phyloP scores from a whole-genome alignment of 2,888 invertebrate genomes.

The Meghimatium bilineatum region DNA sequence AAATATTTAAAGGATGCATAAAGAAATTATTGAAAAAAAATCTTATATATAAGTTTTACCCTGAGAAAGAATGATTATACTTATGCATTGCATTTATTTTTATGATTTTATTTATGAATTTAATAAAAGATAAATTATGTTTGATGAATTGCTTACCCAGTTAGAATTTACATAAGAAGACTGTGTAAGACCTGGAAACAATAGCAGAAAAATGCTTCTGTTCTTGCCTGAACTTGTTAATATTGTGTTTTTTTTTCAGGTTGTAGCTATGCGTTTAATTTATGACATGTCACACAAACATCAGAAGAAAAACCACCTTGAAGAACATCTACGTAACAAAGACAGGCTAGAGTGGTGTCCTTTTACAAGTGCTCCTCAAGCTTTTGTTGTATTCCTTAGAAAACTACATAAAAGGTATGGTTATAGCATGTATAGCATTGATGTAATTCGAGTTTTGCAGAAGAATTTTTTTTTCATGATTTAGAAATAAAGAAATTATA shows the following conservation, averaged over 20 bases:
- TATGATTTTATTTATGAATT: too few species aligned
- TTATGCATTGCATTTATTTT: too few species aligned
- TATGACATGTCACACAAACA: slow-evolving; percentile 4
- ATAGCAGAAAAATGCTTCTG: not conserved
- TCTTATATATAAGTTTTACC: too few species aligned
- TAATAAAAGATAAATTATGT: too few species aligned
- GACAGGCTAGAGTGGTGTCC: slow-evolving; percentile 43
- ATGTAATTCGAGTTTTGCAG: not conserved
- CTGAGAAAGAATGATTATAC: too few species aligned
- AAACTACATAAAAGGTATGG: slow-evolving; percentile 40
- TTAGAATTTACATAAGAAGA: too few species aligned
- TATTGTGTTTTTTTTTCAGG: slow-evolving; percentile 3
- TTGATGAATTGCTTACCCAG: too few species aligned
- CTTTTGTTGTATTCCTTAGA: slow-evolving; percentile 38
- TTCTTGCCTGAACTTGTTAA: not conserved
- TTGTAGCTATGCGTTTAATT: slow-evolving; percentile 20
- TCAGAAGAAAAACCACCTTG: slow-evolving; percentile 12
- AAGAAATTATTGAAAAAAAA: too few species aligned
- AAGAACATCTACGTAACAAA: slow-evolving; percentile 48
- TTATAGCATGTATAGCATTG: not conserved
- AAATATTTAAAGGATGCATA: too few species aligned
- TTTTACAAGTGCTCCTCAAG: slow-evolving; percentile 43
- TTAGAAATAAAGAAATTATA: too few species aligned
- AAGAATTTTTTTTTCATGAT: too few species aligned
- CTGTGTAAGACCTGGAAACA: not conserved